These are phyloP conservation scores for Stegastes partitus DNA, from an alignment of 2,113 vertebrate species.

Conservation along the genomic window DNA sequence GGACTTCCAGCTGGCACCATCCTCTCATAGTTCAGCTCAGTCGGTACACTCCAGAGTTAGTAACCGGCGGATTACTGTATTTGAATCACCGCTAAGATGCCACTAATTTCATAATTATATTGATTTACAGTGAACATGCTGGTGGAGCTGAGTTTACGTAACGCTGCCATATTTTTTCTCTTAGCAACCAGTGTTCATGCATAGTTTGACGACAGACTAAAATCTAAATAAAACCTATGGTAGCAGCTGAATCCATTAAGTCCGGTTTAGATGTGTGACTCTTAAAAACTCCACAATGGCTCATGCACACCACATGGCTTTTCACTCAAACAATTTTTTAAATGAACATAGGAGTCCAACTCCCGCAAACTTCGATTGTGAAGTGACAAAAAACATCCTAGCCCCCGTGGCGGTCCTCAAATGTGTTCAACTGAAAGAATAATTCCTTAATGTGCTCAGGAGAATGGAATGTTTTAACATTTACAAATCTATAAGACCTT, in stretches of 20 bases:
- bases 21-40: not conserved
- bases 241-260: not conserved
- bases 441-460: not conserved
- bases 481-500: not conserved
- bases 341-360: not conserved
- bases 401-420: no score
- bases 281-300: not conserved
- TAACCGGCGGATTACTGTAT: slow-evolving; percentile 10
- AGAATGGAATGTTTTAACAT: not conserved
- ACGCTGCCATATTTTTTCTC: not conserved
- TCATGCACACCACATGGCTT: not conserved
- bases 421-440: no score
- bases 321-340: not conserved
- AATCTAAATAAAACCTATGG: not conserved
- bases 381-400: no score
- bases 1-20: slow-evolving; percentile 1
- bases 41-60: not conserved
- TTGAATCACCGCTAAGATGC: slow-evolving; percentile 18
- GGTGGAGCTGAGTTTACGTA: not conserved
- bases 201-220: no score
- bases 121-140: not conserved
- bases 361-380: no score
- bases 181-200: not conserved
- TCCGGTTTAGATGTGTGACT: not conserved
- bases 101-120: slow-evolving; percentile 7